These are phyloP conservation scores for Poecilobothrus nobilitatus DNA, from an alignment of 2,888 invertebrate species.

Conservation along the genomic window DNA sequence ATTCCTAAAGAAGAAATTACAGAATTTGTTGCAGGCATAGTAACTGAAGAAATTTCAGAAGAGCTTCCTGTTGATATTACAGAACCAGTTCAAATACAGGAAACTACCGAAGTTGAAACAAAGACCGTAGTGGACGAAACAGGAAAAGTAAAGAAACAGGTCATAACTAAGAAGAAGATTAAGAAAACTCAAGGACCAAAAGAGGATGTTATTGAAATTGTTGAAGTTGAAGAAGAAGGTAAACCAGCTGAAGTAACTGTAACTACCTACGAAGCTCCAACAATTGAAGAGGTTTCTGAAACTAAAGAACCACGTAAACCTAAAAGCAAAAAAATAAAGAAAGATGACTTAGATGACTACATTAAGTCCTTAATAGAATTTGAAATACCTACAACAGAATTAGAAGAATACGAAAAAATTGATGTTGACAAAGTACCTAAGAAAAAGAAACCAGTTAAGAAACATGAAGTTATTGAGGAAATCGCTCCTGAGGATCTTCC, in stretches of 20 bases:
- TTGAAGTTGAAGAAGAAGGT: slow-evolving; percentile 40
- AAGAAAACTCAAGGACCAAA: slow-evolving; percentile 23
- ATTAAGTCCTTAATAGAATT: slow-evolving; percentile 36
- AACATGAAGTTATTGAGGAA: slow-evolving; percentile 22
- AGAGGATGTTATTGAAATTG: slow-evolving; percentile 43
- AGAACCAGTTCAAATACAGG: slow-evolving; percentile 22
- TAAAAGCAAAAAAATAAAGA: slow-evolving; percentile 39
- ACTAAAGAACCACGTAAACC: slow-evolving; percentile 36
- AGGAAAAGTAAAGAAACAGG: slow-evolving; percentile 27
- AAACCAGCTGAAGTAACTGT: slow-evolving; percentile 32
- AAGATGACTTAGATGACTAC: slow-evolving; percentile 33
- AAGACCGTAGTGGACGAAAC: slow-evolving; percentile 34
- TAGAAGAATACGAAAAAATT: slow-evolving; percentile 39
- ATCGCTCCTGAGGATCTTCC: slow-evolving; percentile 10
- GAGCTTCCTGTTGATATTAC: slow-evolving; percentile 18
- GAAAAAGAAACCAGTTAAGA: slow-evolving; percentile 33
- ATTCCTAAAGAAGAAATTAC: slow-evolving; percentile 35
- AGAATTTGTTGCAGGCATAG: slow-evolving; percentile 30
- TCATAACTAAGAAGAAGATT: slow-evolving; percentile 27
- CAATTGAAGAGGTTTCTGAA: slow-evolving; percentile 25
- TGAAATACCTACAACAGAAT: slow-evolving; percentile 36
- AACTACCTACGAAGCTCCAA: slow-evolving; percentile 21
- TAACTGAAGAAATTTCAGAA: slow-evolving; percentile 24
- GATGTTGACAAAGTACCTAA: slow-evolving; percentile 34
- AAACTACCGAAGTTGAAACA: slow-evolving; percentile 31